Base-by-base conservation (phyloP, 2,888 invertebrate genomes). In the Vandiemenella viatica region DNA sequence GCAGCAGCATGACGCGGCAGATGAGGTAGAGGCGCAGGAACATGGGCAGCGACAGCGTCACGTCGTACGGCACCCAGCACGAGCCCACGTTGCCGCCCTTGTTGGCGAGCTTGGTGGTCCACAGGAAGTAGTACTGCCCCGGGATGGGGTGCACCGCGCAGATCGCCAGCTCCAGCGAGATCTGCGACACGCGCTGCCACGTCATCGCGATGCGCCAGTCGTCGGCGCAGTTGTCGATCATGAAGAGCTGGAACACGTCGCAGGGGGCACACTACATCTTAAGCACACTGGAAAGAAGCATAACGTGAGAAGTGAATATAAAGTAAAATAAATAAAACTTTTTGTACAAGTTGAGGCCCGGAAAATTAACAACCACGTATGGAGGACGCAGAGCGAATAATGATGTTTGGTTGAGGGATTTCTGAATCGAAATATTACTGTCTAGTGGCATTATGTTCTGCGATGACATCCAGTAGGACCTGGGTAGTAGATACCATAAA, bases 161-260 rank as follows among this genome's bases (percentile, higher is more conserved):
- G 65, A 97, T 90, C 60, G 83, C 72, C 61, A 98, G 76, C 73
- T 98, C 97, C 63, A 92, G 75, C 52, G 80, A 75, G 65, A 96
- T 92, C 73, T 90, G 90, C 62, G 83, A 79, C 69, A 95, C 87
- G 69, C 97, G 79, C 71, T 95, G 92, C 85, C 91, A 92, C 60
- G 96, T 97, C 87, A 98, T 93, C 63, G 97, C 97, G 72, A 99
- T 98, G 66, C 97, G 80, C 98, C 98, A 99, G 75, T 98, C 98
- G 69, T 99, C 98, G 58, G 97, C 95, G 74, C 96, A 96, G 77
- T 98, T 99, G 79, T 98, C 97, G 74, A 97, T 95, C 88, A 97
- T 96, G 77, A 97, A 98, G 73, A 98, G 80, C 96, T 98, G 49
- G 1, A 26, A 8, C 26, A 44, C 5, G n/a, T n/a, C n/a, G n/a